Evolutionary conservation across 37 sponge, comb jelly and placozoan species (phyloP), one percentile per base, ranked within the genome.

Genomic region (Halisarca cf. caerulea): DNA sequence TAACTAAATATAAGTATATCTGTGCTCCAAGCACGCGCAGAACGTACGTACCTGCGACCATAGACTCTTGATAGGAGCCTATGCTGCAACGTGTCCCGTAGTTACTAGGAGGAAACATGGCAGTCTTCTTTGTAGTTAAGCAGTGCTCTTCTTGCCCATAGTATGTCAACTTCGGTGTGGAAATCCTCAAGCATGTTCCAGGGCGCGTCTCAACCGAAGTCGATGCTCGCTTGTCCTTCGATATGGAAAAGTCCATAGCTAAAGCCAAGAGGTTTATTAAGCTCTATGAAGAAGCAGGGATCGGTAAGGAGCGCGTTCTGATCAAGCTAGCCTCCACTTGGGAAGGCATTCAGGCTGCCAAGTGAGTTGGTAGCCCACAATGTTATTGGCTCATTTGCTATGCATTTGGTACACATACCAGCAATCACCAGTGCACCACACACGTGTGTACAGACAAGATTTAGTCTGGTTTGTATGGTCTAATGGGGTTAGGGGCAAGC

Each of bases 161-260:
- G 90, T 98, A 96, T 83, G 97, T 99, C 44, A 91, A 85, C 75
- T 99, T 99, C 95, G 99, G 99, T 32, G 80, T 89, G 43, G 90
- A 99, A 78, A 99, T 99, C 42, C 86, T 99, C 79, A 93, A 91
- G 85, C 58, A 96, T 18, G 91, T 99, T 54, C 99, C 99, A 24
- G 99, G 99, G 23, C 84, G 99, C 21, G 95, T 99, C 8, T 99
- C 99, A 2, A 99, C 99, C 55, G 99, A 99, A 61, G 99, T 99
- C 18, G 99, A 99, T 91, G 99, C 99, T 15, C 84, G 96, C 66
- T 74, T 99, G 43, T 99, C 99, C 0, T 99, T 91, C 80, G 95
- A 99, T 74, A 86, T 81, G 59, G 94, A 94, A 25, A 91, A 58
- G 3, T 86, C 90, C 72, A 91, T 99, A 60, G 85, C 84, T 0